Base-by-base conservation (phyloP, 2,888 invertebrate species). In the Magallana nippona region DNA sequence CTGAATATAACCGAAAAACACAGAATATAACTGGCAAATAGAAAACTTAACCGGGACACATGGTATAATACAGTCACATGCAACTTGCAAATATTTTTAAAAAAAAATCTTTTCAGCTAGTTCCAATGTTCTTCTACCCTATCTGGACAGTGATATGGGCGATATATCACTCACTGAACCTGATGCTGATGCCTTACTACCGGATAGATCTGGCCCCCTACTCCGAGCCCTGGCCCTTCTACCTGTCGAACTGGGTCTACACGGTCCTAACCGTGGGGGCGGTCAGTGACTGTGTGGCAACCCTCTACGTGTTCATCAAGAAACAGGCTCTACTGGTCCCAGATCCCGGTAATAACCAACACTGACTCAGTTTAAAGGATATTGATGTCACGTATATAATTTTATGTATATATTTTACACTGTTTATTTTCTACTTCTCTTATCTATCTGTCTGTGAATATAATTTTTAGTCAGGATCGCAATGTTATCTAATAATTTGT, bases 111-210 rank as follows among this genome's bases (percentile, higher is more conserved):
- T 32, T 71, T 1, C 15, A 71, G 71, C 15, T 71, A 32, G 27
- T 71, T 22, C 71, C 19, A 15, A 71, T 17, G 32, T 71, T 71
- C 32, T 71, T 71, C 27, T 71, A 71, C 27, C 71, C 71, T 15
- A 27, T 71, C 15, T 71, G 71, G 71, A 27, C 71, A 27, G 1
- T 15, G 71, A 71, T 71, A 27, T 71, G 71, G 71, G 71, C 71
- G 27, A 22, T 71, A 10, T 71, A 13, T 32, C 27, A 71, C 32
- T 10, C 22, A 5, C 13, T 71, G 3, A 71, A 71, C 32, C 17
- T 71, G 13, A 1, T 71, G 13, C 27, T 71, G 71, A 71, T 71
- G 71, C 71, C 71, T 1, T 71, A 71, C 71, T 71, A 71, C 11
- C 15, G 71, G 32, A 71, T 13, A 32, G 71, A 71, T 15, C 27